phyloP scores from a whole-genome alignment of 2,113 vertebrate genomes.

The Centropristis striata region DNA sequence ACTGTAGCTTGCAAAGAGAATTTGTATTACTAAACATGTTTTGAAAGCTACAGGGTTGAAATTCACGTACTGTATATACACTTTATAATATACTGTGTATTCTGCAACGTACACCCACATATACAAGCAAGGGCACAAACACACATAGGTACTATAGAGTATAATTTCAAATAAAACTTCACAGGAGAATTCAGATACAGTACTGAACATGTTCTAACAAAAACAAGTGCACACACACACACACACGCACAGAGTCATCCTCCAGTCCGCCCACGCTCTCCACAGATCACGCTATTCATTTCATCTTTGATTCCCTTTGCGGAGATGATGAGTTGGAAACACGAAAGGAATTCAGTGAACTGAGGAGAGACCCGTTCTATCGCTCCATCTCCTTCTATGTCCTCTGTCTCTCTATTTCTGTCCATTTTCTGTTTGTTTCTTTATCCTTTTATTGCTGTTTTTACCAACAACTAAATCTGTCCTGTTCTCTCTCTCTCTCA shows the following conservation, averaged over 20 bases:
- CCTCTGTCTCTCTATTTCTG: slow-evolving; percentile 18
- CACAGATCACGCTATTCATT: slow-evolving; percentile 69
- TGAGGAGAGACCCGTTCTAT: slow-evolving; percentile 60
- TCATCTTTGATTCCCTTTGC: slow-evolving; percentile 82
- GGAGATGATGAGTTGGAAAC: slow-evolving; percentile 72
- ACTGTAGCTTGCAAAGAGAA: not conserved
- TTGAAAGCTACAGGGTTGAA: not conserved
- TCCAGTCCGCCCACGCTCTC: slow-evolving; percentile 61
- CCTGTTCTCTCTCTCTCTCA: slow-evolving; percentile 12
- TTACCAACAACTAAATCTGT: slow-evolving; percentile 1
- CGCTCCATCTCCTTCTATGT: slow-evolving; percentile 50
- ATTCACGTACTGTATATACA: not conserved
- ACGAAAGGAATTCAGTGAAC: slow-evolving; percentile 72
- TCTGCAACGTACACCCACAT: not conserved
- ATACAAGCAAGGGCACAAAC: not conserved
- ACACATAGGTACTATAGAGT: not conserved
- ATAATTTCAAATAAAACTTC: slow-evolving; percentile 1
- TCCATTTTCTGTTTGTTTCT: slow-evolving; percentile 13
- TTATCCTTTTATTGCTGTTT: not conserved
- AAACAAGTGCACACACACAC: slow-evolving; percentile 2
- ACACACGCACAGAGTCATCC: slow-evolving; percentile 20
- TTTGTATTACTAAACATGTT: not conserved
- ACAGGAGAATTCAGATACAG: not conserved
- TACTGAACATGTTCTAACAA: not conserved
- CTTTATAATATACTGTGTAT: not conserved